Conservation (phyloP, 2,113 vertebrate species). For the Galemys pyrenaicus region DNA sequence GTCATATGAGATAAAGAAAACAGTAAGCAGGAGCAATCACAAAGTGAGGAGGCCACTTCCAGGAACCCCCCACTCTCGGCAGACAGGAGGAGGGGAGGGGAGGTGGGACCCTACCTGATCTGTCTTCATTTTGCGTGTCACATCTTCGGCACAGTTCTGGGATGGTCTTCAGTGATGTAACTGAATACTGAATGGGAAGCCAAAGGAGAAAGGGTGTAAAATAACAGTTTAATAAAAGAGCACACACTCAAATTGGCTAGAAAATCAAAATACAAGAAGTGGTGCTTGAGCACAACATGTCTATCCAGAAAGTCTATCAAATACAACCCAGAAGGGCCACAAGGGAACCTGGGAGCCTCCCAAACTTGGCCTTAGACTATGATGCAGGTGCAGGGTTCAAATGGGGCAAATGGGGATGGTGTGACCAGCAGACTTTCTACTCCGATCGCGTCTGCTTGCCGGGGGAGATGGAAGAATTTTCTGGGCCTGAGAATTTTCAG, state of each 20-base stretch:
- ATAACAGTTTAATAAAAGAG: background rate
- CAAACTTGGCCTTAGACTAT: background rate
- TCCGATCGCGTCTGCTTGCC: background rate
- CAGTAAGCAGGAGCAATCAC: conserved; percentile 48
- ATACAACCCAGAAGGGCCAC: background rate
- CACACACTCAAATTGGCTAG: background rate
- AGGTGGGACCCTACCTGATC: conserved; percentile 88
- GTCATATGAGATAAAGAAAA: conserved; percentile 47
- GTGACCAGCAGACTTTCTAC: background rate
- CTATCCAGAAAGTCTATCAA: background rate
- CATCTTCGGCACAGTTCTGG: conserved; percentile 95
- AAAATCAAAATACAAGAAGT: background rate
- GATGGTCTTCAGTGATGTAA: conserved; percentile 96
- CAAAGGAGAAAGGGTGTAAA: conserved; percentile 51
- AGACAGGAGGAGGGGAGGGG: background rate
- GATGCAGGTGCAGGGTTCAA: background rate
- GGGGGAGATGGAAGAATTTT: background rate
- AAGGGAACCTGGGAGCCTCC: background rate
- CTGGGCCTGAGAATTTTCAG: background rate
- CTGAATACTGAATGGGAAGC: conserved; percentile 90
- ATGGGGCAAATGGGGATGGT: background rate
- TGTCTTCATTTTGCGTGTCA: conserved; percentile 93
- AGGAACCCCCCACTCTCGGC: background rate
- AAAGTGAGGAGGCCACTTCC: background rate
- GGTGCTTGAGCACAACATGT: background rate